A percentile compares a stretch with the other conserved stretches of the same genome.
Conservation (phyloP, 1,140 invertebrate species). For the Achroia grisella region DNA sequence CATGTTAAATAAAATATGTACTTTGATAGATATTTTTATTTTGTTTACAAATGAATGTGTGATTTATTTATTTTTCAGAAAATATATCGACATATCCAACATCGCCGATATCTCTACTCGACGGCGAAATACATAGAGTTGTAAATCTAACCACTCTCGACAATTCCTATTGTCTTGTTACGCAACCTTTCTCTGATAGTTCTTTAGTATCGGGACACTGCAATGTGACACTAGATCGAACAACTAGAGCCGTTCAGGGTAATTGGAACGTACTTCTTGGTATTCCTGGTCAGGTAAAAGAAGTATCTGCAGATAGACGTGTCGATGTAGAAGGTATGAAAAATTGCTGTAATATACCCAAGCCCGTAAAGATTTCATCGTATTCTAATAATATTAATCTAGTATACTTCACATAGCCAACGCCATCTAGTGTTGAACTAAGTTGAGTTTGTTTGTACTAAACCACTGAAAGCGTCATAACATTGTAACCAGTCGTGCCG, state of each 20-base stretch:
- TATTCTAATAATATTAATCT: too few species aligned
- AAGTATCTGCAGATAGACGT: slow-evolving; percentile 29
- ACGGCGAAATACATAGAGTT: slow-evolving; percentile 25
- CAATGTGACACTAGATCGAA: slow-evolving; percentile 37
- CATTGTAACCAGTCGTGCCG: too few species aligned
- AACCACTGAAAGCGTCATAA: too few species aligned
- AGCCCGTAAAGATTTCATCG: too few species aligned
- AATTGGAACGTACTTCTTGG: slow-evolving; percentile 47
- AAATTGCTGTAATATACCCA: neutral
- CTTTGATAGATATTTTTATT: too few species aligned
- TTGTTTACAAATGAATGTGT: too few species aligned
- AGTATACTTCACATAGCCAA: too few species aligned
- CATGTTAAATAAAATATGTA: too few species aligned
- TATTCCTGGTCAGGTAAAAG: slow-evolving; percentile 39
- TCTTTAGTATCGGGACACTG: slow-evolving; percentile 49
- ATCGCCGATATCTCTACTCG: slow-evolving; percentile 31
- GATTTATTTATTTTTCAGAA: slow-evolving; percentile 23
- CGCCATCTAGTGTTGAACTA: too few species aligned
- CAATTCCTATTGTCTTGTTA: slow-evolving; percentile 46
- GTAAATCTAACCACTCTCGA: slow-evolving; percentile 35
- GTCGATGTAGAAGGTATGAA: slow-evolving; percentile 39
- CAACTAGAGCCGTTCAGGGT: slow-evolving; percentile 51
- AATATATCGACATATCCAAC: slow-evolving; percentile 11
- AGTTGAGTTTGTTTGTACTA: too few species aligned
- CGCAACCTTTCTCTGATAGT: slow-evolving; percentile 46